phyloP scores from a whole-genome alignment of 2,888 invertebrate species.

The Apamea anceps region DNA sequence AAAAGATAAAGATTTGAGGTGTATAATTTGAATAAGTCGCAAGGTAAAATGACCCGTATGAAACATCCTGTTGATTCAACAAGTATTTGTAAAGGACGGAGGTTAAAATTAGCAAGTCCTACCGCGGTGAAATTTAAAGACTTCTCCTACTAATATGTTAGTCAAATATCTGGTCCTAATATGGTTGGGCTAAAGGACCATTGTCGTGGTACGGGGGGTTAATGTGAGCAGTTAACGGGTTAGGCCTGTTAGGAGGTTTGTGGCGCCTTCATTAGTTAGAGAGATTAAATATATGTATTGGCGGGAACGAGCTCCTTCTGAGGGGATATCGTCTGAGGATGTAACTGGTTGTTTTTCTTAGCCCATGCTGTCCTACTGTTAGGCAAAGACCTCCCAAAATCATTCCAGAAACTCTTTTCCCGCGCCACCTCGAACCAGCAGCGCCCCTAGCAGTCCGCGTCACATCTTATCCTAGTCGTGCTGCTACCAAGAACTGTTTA shows the following conservation, averaged over 20 bases:
- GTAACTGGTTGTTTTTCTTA: no score
- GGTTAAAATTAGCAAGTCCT: constrained; percentile 86
- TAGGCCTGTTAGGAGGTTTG: constrained; percentile 47
- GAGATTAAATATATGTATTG: constrained; percentile 14
- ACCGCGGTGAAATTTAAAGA: constrained; percentile 84
- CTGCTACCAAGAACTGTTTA: no score
- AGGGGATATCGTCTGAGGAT: not conserved
- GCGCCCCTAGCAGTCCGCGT: no score
- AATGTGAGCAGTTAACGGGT: constrained; percentile 69
- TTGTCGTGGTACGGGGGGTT: constrained; percentile 58
- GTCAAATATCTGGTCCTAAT: constrained; percentile 65
- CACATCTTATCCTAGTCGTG: no score
- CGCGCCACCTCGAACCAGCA: no score
- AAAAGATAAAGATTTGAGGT: constrained; percentile 58
- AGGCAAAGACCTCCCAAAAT: no score
- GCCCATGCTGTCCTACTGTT: no score
- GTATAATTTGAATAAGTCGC: not conserved
- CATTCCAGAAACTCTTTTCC: no score
- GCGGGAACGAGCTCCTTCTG: constrained; percentile 8
- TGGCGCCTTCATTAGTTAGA: constrained; percentile 62
- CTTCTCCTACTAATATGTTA: constrained; percentile 59
- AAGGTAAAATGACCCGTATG: constrained; percentile 64
- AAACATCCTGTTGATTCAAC: constrained; percentile 78
- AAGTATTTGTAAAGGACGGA: constrained; percentile 84
- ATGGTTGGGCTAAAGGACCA: constrained; percentile 60